phyloP scores from a whole-genome alignment of 2,797 vertebrate genomes.

The Myiotriccus ornatus region DNA sequence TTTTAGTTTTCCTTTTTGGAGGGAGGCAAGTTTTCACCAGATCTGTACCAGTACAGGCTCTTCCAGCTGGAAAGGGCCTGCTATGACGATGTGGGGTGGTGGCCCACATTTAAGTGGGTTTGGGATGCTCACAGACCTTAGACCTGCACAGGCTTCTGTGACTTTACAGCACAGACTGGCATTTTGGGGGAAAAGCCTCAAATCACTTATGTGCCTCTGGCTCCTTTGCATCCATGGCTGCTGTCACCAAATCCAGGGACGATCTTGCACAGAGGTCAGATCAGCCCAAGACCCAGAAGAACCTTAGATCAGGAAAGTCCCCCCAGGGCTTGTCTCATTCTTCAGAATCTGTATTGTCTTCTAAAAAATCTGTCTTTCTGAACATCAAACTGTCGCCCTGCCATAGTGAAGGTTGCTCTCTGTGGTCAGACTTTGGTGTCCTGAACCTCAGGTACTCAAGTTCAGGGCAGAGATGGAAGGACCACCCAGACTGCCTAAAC shows the following conservation, averaged over 20 bases:
- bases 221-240: not conserved
- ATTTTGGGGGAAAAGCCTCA: not conserved
- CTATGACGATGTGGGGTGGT: accelerated
- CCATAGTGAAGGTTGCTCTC: not conserved
- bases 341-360: not conserved
- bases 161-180: not conserved
- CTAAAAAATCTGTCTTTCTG: not conserved
- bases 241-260: not conserved
- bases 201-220: not conserved
- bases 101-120: not conserved
- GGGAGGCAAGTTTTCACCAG: not conserved
- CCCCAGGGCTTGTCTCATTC: not conserved
- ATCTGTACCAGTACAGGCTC: not conserved
- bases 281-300: not conserved
- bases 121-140: accelerated
- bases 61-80: not conserved
- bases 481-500: not conserved
- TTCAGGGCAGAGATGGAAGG: not conserved
- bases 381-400: not conserved
- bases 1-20: accelerated
- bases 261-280: not conserved
- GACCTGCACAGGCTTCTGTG: not conserved
- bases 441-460: not conserved
- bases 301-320: not conserved
- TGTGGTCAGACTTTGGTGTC: not conserved